phyloP scores from a whole-genome alignment of 1,140 invertebrate species.

The Habropoda laboriosa region DNA sequence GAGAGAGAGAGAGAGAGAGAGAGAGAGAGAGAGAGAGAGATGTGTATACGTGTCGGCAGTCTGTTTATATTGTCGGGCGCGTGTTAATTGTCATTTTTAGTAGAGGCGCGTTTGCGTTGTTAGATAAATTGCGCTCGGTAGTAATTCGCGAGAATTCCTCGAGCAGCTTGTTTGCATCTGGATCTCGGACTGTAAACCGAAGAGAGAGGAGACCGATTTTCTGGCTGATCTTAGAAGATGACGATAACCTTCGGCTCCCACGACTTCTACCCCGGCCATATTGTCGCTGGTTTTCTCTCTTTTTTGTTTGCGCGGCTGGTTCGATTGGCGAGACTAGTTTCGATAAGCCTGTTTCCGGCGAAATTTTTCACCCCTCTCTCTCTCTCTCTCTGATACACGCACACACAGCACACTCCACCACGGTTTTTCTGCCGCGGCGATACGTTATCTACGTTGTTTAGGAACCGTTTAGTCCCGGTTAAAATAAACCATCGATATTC shows the following conservation, averaged over 20 bases:
- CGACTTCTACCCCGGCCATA: not conserved
- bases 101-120: not conserved
- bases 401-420: no score
- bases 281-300: conserved; percentile 7
- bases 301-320: no score
- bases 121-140: not conserved
- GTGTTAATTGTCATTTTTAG: conserved; percentile 22
- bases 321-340: no score
- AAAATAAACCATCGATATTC: conserved; percentile 28
- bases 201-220: not conserved
- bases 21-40: not conserved
- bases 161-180: conserved; percentile 41
- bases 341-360: conserved; percentile 30
- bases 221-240: not conserved
- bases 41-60: not conserved
- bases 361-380: conserved; percentile 40
- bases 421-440: conserved; percentile 24
- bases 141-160: not conserved
- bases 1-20: not conserved
- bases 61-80: conserved; percentile 3
- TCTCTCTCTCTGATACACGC: no score
- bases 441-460: conserved; percentile 45
- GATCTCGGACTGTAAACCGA: not conserved
- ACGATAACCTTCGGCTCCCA: conserved; percentile 29
- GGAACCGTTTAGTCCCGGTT: not conserved